These are phyloP conservation scores for Pachycephala philippinensis DNA, from an alignment of 2,113 vertebrate genomes.

Conservation along the genomic window DNA sequence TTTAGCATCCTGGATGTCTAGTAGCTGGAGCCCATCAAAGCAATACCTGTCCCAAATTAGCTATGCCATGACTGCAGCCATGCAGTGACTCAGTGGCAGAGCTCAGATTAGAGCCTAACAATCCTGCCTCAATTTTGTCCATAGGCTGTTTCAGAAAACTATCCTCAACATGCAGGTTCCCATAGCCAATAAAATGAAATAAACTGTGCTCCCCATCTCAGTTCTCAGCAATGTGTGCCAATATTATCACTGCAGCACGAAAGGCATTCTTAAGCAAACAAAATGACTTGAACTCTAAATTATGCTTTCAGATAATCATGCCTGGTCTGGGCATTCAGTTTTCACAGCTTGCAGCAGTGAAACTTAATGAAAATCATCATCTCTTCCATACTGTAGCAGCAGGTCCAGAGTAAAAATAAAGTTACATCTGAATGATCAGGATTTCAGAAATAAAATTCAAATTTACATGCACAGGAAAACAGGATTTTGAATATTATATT, in stretches of 20 bases:
- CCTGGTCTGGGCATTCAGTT: background rate
- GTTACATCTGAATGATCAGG: background rate
- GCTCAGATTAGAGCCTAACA: background rate
- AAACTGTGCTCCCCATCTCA: background rate
- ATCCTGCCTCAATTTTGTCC: background rate
- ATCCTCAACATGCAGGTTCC: background rate
- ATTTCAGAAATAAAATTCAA: background rate
- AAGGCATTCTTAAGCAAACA: background rate
- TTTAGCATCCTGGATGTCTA: background rate
- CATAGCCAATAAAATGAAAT: background rate
- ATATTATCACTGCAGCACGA: background rate
- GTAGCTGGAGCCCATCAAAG: background rate
- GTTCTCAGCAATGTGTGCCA: background rate
- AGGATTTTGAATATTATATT: background rate
- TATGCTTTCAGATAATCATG: background rate
- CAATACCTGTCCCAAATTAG: background rate
- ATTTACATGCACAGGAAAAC: background rate
- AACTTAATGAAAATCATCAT: background rate
- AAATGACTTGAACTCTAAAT: background rate
- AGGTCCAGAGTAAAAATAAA: background rate
- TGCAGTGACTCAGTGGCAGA: background rate
- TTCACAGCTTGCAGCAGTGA: background rate
- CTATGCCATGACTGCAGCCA: rapidly evolving
- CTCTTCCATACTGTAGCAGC: background rate
- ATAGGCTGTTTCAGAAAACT: background rate